Percentiles rank a stretch among this genome's conserved stretches.
These are phyloP conservation scores for Phocides pigmalion DNA, from an alignment of 1,140 invertebrate species.

Conservation along the genomic window DNA sequence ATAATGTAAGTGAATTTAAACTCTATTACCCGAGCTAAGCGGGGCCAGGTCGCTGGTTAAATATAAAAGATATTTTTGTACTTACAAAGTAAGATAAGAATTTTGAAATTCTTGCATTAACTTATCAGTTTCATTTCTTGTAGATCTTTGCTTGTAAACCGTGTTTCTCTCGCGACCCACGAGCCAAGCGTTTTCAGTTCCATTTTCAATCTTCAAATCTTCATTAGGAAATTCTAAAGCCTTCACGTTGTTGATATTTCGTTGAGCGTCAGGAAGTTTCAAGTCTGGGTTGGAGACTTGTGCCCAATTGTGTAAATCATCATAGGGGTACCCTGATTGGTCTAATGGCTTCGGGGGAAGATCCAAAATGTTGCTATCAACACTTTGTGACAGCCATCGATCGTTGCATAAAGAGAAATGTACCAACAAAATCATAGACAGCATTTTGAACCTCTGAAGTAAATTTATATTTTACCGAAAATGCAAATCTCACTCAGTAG, in stretches of 20 bases:
- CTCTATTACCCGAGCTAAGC: no score
- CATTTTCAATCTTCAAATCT: background rate
- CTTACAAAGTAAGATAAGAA: background rate
- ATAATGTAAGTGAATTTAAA: no score
- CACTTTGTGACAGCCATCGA: conserved; percentile 11
- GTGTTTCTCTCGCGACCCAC: no score
- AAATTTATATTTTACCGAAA: no score
- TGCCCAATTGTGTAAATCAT: background rate
- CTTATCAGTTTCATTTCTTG: background rate
- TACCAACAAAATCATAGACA: background rate
- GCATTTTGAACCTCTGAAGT: conserved; percentile 2
- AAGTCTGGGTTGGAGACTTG: no score
- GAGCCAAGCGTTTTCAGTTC: background rate
- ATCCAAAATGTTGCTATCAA: background rate
- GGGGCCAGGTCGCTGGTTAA: no score
- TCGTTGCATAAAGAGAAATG: conserved; percentile 10
- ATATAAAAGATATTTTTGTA: background rate
- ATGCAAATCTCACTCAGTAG: no score
- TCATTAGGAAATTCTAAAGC: background rate
- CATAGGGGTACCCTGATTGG: conserved; percentile 15
- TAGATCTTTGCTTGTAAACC: background rate
- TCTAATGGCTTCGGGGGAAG: background rate
- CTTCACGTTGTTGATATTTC: no score
- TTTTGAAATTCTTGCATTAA: background rate
- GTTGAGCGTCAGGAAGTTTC: background rate